Percentiles rank a stretch among this genome's conserved stretches.
Conservation (phyloP, 1,140 invertebrate species). For the Sesamia nonagrioides region DNA sequence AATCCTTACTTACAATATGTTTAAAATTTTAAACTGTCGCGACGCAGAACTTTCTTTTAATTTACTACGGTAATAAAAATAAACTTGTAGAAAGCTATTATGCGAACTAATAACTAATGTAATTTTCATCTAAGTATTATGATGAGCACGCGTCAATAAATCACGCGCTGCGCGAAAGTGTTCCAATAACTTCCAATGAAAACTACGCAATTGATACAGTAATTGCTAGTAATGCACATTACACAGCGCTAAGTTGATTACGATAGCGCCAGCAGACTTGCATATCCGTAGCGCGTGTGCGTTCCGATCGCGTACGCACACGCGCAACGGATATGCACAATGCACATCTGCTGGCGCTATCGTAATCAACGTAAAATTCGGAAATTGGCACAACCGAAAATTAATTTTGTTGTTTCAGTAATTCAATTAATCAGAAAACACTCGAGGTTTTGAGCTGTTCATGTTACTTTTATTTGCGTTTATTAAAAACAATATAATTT, state of each 20-base stretch:
- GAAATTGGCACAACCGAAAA: conserved; percentile 3
- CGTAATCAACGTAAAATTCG: conserved; percentile 2
- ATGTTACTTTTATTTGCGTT: too few species aligned
- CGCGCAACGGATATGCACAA: conserved; percentile 35
- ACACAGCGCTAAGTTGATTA: background rate
- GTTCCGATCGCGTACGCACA: too few species aligned
- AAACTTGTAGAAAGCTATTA: background rate
- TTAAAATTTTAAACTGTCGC: too few species aligned
- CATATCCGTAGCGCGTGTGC: too few species aligned
- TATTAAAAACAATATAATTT: too few species aligned
- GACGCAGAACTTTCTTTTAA: too few species aligned
- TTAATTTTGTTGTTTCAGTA: conserved; percentile 30
- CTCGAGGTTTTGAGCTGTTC: too few species aligned
- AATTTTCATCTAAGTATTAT: background rate
- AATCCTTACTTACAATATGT: too few species aligned
- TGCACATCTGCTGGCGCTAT: background rate
- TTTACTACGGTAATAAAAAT: too few species aligned
- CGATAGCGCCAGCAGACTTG: too few species aligned
- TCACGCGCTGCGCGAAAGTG: background rate
- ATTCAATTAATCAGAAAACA: too few species aligned
- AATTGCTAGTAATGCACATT: conserved; percentile 30
- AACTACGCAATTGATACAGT: background rate
- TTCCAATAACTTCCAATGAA: background rate
- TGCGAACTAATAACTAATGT: background rate
- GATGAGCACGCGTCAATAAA: background rate